These are phyloP conservation scores for Eulemur mongoz DNA, from an alignment of 2,797 vertebrate species.

Conservation along the genomic window DNA sequence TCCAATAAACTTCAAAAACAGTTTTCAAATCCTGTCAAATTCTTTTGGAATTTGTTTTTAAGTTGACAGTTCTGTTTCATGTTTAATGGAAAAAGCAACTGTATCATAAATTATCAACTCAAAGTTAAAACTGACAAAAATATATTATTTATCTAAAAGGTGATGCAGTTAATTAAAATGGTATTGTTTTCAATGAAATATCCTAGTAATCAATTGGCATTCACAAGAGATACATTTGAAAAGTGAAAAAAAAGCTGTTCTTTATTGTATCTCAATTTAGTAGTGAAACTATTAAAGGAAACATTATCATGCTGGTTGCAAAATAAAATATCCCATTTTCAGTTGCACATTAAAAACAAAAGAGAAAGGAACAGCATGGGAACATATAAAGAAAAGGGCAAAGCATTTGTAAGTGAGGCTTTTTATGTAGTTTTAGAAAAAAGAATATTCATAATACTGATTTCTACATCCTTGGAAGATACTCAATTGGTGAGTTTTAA, in stretches of 20 bases:
- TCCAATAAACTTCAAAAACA: constrained; percentile 55
- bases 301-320: not conserved
- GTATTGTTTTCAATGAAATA: not conserved
- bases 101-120: not conserved
- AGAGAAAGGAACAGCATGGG: not conserved
- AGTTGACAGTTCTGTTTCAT: not conserved
- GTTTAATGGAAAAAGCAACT: constrained; percentile 20
- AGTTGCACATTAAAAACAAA: constrained; percentile 11
- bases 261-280: not conserved
- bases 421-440: not conserved
- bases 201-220: not conserved
- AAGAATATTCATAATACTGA: not conserved
- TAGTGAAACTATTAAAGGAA: not conserved
- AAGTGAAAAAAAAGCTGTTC: not conserved
- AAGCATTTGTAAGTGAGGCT: not conserved
- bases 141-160: not conserved
- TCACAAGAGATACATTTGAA: not conserved
- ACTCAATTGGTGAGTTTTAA: not conserved
- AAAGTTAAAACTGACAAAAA: not conserved
- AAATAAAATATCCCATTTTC: constrained; percentile 12
- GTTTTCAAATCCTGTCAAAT: constrained; percentile 45
- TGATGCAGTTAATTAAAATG: not conserved
- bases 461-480: not conserved
- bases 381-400: not conserved
- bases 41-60: constrained; percentile 10